These are phyloP conservation scores for Lasioglossum figueresi DNA, from an alignment of 2,888 invertebrate species.

Conservation along the genomic window DNA sequence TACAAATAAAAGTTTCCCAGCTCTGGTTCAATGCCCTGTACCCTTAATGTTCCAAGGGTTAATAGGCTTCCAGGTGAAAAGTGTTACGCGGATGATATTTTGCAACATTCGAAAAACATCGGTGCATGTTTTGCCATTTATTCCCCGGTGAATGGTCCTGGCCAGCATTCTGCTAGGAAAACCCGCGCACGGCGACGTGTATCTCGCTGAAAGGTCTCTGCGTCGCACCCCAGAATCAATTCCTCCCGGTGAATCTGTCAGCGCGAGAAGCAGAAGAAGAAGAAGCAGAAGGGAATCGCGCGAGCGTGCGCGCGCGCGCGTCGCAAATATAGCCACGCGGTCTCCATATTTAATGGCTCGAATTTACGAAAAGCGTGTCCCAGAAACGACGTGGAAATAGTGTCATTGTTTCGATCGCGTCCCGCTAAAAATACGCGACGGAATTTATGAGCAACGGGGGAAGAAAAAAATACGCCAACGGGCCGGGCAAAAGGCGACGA, in stretches of 20 bases:
- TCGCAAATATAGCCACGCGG: conserved; percentile 39
- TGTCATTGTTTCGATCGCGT: conserved; percentile 44
- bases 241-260: conserved; percentile 18
- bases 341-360: conserved; percentile 38
- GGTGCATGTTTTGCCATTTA: neutral
- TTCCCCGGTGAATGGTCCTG: neutral
- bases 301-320: neutral
- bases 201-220: conserved; percentile 7
- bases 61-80: neutral
- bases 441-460: conserved; percentile 25
- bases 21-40: neutral
- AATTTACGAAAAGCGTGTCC: conserved; percentile 46
- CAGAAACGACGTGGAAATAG: conserved; percentile 39
- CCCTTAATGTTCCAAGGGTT: neutral
- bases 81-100: neutral
- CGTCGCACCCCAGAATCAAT: conserved; percentile 29
- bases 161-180: neutral
- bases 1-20: neutral
- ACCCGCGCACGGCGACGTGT: neutral
- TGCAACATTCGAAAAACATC: neutral
- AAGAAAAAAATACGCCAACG: conserved; percentile 5
- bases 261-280: neutral
- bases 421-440: conserved; percentile 33
- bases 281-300: neutral
- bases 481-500: neutral